Evolutionary conservation across 2,113 vertebrate species (phyloP), one percentile per base, ranked within the genome.

Genomic region (Gopherus evgoodei): DNA sequence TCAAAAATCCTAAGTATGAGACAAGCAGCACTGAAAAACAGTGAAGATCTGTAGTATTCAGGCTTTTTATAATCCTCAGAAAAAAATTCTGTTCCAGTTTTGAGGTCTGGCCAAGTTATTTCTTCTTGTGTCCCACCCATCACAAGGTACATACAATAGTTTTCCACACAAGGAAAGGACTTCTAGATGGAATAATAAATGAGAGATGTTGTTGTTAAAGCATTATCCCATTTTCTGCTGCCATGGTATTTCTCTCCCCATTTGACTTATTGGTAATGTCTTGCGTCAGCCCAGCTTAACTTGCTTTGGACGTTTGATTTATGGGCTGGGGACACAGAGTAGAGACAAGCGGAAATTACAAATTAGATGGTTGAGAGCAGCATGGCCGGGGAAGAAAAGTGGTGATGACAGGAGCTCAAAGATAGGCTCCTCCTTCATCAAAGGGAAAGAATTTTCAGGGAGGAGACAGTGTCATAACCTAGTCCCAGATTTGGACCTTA

Each of bases 231-330:
- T 49, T 95, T 86, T 86, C 88, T 84, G 92, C 96, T 97, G 97
- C 95, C 95, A 57, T 1, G 84, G 76, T 89, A 38, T 83, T 96
- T 93, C 93, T 57, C 10, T 84, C 76, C 90, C 65, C 38, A 54
- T 83, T 94, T 97, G 93, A 81, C 92, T 96, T 95, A 96, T 93
- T 94, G 96, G 93, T 95, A 88, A 97, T 96, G 94, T 87, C 93
- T 96, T 38, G 95, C 95, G 88, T 93, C 96, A 97, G 90, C 92
- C 93, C 89, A 44, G 88, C 89, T 95, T 4, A n/a, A 92, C 94
- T 44, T 95, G 94, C 87, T 91, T 5, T 0, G 10, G 3, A 47
- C 80, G 13, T 91, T 31, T 96, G 94, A 97, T 96, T 97, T 97
- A 96, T 94, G 85, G 96, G 53, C 86, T 56, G 8, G 72, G 80